Base-by-base conservation (phyloP, 1,140 invertebrate genomes). In the Zaprionus africanus region DNA sequence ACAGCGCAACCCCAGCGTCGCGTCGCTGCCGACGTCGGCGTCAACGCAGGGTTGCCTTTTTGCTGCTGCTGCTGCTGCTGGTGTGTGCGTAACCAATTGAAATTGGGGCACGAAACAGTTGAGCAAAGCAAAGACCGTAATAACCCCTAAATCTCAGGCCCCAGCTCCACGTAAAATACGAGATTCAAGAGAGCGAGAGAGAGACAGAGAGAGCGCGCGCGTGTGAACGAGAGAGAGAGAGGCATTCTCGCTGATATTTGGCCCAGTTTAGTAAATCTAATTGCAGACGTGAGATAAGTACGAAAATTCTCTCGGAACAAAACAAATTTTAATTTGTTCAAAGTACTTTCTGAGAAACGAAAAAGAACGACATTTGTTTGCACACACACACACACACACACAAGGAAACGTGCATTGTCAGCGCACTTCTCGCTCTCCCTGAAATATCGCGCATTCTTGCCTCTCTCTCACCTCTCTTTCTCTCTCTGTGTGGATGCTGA, bases 111-210 rank as follows among this genome's bases (percentile, higher is more conserved):
- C 82, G 84, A 87, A 87, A 66, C 78, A 77, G 84, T 78, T 77
- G 84, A 87, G 84, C 84, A 88, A 88, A 88, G 85, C 84, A 88
- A 90, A 88, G 71, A 78, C 81, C 78, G 63, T 82, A 84, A 88
- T 90, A 88, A 88, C 81, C 78, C 74, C 65, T 72, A 75, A 73
- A 77, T 71, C 74, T 63, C 68, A 64, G 53, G n/a, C 54, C 60
- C 56, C 41, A 53, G 22, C 67, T 60, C 68, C 17, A 28, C 28
- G n/a, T 17, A 4, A 68, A 64, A 22, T 54, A 15, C 26, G 26
- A 46, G 15, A 31, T 26, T 56, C 51, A n/a, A 56, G 19, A 22
- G 17, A 36, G 22, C 28, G 28, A 34, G 58, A 69, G 36, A 15
- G 41, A n/a, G n/a, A 46, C 1, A 12, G 62, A 41, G 61, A 62